phyloP scores from a whole-genome alignment of 2,797 vertebrate genomes.

The Peromyscus eremicus region DNA sequence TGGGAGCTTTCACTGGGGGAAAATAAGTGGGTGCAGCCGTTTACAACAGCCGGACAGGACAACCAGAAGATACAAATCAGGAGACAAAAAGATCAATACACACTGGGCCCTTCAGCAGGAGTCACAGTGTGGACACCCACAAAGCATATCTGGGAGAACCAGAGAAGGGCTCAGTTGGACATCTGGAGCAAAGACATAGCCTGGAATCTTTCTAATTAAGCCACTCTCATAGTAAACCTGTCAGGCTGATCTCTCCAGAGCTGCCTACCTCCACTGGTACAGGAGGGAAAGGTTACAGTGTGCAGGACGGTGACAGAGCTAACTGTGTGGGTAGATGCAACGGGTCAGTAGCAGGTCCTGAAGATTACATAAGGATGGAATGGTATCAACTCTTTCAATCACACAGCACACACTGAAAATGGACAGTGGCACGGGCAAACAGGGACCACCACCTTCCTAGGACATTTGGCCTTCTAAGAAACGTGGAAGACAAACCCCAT shows the following conservation, averaged over 20 bases:
- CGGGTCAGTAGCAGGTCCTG: neutral
- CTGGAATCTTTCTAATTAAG: neutral
- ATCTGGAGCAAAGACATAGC: too few relatives aligned
- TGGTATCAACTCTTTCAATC: neutral
- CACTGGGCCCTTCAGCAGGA: neutral
- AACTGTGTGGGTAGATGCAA: neutral
- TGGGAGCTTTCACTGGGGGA: neutral
- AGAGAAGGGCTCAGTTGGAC: neutral
- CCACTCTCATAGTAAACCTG: fast-evolving
- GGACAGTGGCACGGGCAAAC: neutral
- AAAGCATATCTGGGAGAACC: neutral
- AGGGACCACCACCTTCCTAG: fast-evolving
- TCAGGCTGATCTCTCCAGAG: neutral
- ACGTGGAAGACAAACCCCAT: neutral
- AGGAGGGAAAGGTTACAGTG: neutral
- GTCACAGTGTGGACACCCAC: neutral
- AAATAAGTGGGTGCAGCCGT: neutral
- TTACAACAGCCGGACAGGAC: neutral
- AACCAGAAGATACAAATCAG: neutral
- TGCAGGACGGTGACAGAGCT: neutral
- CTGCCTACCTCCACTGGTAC: neutral
- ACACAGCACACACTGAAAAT: fast-evolving
- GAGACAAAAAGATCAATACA: neutral
- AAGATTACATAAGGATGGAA: neutral
- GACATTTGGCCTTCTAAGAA: neutral